Evolutionary conservation across 2,113 vertebrate species (phyloP), one percentile per base, ranked within the genome.

Genomic region (Boleophthalmus pectinirostris): DNA sequence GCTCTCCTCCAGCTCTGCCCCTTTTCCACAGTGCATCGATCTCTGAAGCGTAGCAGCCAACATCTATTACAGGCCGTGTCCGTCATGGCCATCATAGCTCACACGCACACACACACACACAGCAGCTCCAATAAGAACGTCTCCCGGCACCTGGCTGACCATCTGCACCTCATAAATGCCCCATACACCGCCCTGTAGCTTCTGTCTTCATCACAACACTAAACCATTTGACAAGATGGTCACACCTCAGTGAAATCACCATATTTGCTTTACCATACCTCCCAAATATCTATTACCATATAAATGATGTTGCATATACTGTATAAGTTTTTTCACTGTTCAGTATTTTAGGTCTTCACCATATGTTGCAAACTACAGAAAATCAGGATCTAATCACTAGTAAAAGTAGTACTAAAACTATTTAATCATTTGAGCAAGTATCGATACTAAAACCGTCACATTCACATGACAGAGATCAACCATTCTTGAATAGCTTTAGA

Each of bases 41-140:
- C 84, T 90, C 73, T 79, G 46, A 72, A 83, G 80, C 72, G 69
- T 23, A 72, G 79, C 82, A 76, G 85, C 86, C 89, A 85, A 67
- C 77, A 80, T 85, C 70, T 73, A 85, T 90, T 85, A 85, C 70
- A 69, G 56, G 64, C 70, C 72, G 46, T 77, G 81, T 87, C 75
- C 25, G 75, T 87, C 87, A 80, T 58, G 83, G 86, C 73, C 79
- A 23, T 70, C 66, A n/a, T 45, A 68, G 68, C 64, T 66, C 72
- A 83, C 63, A 76, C 56, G 71, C 47, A 3, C 72, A 73, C 49
- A 76, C 56, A 73, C 47, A 3, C 72, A 73, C 49, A 73, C 65
- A 29, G 73, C 74, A 69, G 68, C 58, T 85, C 82, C 82, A 83
- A 83, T 83, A 79, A 51, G 23, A 1, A 45, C 14, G 70, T 82